Conservation (phyloP, 2,888 invertebrate species). For the Odontocolon sp. region DNA sequence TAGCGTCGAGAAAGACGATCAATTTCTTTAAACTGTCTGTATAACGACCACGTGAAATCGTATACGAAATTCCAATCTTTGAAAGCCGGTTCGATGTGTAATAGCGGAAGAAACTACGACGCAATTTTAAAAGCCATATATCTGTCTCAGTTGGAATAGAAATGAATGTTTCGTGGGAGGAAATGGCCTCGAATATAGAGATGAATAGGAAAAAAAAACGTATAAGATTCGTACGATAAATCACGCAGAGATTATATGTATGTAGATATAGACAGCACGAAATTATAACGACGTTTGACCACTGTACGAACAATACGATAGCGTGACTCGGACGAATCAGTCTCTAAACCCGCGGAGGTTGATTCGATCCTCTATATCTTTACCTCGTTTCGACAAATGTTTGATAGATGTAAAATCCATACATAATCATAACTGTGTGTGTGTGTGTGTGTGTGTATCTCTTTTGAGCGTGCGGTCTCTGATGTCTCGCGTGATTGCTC, state of each 20-base stretch:
- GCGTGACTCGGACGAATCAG: constrained; percentile 56
- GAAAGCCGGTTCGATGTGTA: too few species aligned
- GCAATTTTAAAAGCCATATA: not conserved
- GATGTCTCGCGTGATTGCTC: constrained; percentile 19
- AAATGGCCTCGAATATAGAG: not conserved
- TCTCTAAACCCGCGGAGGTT: constrained; percentile 32
- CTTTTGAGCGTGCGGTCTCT: not conserved
- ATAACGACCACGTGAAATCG: too few species aligned
- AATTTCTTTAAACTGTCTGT: too few species aligned
- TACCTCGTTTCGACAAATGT: constrained; percentile 41
- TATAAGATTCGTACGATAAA: constrained; percentile 17
- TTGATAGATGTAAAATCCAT: constrained; percentile 45
- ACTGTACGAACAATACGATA: constrained; percentile 37
- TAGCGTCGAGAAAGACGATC: too few species aligned
- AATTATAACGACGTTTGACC: constrained; percentile 18
- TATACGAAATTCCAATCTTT: too few species aligned
- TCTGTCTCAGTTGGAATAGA: constrained; percentile 9
- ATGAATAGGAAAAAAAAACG: not conserved
- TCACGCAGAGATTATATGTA: constrained; percentile 4
- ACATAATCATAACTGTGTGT: constrained; percentile 20
- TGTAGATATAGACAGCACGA: not conserved
- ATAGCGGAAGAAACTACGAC: constrained; percentile 1
- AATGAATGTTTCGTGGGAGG: constrained; percentile 19
- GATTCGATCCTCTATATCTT: constrained; percentile 45
- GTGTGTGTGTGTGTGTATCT: not conserved